phyloP scores from a whole-genome alignment of 1,140 invertebrate genomes.

The Amphibalanus amphitrite region DNA sequence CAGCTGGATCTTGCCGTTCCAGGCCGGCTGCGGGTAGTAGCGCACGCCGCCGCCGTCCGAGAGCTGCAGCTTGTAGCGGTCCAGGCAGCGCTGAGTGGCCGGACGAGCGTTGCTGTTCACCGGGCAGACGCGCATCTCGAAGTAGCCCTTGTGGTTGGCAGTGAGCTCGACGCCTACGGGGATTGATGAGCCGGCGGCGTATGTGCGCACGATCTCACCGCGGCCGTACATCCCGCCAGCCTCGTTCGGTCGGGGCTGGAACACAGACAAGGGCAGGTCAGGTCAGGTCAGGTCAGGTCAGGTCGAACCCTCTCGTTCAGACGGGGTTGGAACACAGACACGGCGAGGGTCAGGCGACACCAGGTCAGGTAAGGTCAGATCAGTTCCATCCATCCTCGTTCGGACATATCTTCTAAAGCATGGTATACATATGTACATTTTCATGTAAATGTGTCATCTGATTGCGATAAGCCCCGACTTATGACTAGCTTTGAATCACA shows the following conservation, averaged over 20 bases:
- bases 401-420: no score
- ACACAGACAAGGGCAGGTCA: constrained; percentile 16
- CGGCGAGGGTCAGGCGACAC: neutral
- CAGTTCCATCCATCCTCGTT: neutral
- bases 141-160: constrained; percentile 54
- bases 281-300: constrained; percentile 3
- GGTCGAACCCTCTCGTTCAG: no score
- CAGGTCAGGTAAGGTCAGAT: neutral
- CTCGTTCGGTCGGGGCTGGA: constrained; percentile 57
- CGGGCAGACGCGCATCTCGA: constrained; percentile 70
- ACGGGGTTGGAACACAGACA: neutral
- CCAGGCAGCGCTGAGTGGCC: constrained; percentile 52
- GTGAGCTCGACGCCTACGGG: constrained; percentile 38
- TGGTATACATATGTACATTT: no score
- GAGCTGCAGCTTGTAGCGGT: constrained; percentile 44
- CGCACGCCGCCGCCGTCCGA: constrained; percentile 26
- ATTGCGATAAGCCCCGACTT: no score
- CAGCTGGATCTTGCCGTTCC: constrained; percentile 50
- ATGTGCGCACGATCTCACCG: constrained; percentile 57
- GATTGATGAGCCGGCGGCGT: constrained; percentile 44
- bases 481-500: no score
- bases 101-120: constrained; percentile 30
- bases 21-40: constrained; percentile 57
- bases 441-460: no score
- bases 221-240: constrained; percentile 62